Conservation (phyloP, 2,797 vertebrate genomes). For the Tiaroga cobitis region DNA sequence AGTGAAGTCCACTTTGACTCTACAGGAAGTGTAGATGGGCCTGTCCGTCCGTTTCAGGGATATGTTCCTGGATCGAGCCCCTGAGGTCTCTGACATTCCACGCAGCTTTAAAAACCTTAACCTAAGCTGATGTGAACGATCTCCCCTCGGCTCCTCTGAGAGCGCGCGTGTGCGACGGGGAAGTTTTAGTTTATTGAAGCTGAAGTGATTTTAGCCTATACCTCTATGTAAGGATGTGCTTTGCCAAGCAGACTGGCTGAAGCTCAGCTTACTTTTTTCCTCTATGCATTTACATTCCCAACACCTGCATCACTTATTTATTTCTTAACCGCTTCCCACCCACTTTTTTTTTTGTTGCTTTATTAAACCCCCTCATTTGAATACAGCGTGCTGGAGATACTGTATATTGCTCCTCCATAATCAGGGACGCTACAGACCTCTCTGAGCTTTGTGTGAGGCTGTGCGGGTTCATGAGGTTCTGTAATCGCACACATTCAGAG, state of each 20-base stretch:
- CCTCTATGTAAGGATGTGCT: constrained; percentile 60
- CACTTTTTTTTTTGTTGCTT: constrained; percentile 43
- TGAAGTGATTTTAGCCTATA: constrained; percentile 58
- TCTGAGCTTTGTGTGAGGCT: constrained; percentile 55
- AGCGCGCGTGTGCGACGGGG: background rate
- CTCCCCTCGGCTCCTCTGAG: constrained; percentile 50
- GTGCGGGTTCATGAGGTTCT: constrained; percentile 39
- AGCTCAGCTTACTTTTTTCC: constrained; percentile 48
- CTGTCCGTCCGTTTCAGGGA: constrained; percentile 2
- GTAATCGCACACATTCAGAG: constrained; percentile 61
- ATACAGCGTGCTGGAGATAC: constrained; percentile 48
- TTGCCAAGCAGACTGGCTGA: constrained; percentile 59
- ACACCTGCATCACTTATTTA: constrained; percentile 50
- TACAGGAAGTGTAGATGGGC: constrained; percentile 30
- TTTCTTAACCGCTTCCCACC: constrained; percentile 53
- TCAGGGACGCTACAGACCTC: constrained; percentile 60
- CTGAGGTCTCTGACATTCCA: constrained; percentile 47
- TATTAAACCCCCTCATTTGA: constrained; percentile 59
- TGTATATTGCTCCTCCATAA: constrained; percentile 61
- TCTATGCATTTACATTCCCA: constrained; percentile 43
- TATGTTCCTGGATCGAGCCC: constrained; percentile 39
- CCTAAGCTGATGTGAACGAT: constrained; percentile 61
- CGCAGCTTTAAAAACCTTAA: constrained; percentile 57
- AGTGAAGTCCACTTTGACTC: constrained; percentile 47
- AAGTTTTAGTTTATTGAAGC: constrained; percentile 53